Base-by-base conservation (phyloP, 1,140 invertebrate species). In the Nasonia longicornis region DNA sequence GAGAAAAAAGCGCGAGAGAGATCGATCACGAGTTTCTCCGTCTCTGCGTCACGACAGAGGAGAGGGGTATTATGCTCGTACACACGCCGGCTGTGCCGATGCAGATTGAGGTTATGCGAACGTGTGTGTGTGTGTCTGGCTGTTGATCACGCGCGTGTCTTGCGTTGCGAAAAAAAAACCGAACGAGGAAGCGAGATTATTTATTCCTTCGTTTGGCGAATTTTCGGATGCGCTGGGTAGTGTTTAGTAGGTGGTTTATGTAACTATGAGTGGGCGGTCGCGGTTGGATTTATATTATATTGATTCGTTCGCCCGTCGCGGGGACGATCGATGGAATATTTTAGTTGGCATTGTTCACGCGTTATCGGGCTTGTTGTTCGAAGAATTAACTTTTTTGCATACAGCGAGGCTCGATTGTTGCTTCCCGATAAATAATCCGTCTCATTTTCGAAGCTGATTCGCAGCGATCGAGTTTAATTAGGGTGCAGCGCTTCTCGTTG, bases 391-490 rank as follows among this genome's bases (percentile, higher is more conserved):
- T 58, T 48, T 1, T 58, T 58, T 7, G 20, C 52, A 7, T n/a
- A 20, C 20, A 26, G 26, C 14, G 12, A 52, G 16, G 52, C 20
- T 58, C 16, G 14, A 58, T 48, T 48, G 45, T 14, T 48, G 3
- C 10, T 48, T 16, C 14, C 10, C 3, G 11, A 14, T 48, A 48
- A 42, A 48, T 48, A 45, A 45, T 16, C 2, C 14, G 63, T 14
- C 20, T 71, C 42, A 45, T 73, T 67, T 67, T 58, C 7, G 16
- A 58, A 2, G 67, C 11, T 70, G 26, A 31, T 42, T 70, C 20
- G 6, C n/a, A 38, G 31, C 14, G 16, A 26, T 67, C 8, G 29
- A 31, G 64, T n/a, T 64, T 82, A 75, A 81, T 83, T 38, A 64
- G 66, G 26, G 31, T 77, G 67, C 72, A 14, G 26, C 64, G 64